Percentiles rank a stretch among this genome's conserved stretches.
phyloP scores from a whole-genome alignment of 1,140 invertebrate species.

The Sminthurinus signatus region DNA sequence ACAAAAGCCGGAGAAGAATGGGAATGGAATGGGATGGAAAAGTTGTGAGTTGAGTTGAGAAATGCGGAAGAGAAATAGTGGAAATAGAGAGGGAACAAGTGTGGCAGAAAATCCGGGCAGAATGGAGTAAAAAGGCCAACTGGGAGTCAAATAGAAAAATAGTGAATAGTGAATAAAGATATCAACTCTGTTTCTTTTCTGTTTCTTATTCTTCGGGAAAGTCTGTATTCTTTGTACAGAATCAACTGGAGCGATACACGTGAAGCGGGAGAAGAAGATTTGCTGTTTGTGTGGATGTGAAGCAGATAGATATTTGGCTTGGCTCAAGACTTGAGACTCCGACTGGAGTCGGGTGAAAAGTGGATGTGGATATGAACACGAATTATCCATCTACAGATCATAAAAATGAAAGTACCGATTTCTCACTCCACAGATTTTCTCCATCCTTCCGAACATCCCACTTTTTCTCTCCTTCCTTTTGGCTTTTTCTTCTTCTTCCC shows the following conservation, averaged over 20 bases:
- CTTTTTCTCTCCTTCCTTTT: no score
- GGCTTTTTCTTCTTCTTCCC: no score
- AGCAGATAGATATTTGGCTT: not conserved
- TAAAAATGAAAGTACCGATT: slow-evolving; percentile 16
- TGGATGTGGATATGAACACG: slow-evolving; percentile 5
- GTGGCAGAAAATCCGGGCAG: not conserved
- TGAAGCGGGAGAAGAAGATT: no score
- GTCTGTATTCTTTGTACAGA: no score
- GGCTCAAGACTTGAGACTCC: no score
- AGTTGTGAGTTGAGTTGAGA: not conserved
- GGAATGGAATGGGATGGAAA: not conserved
- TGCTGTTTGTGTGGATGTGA: not conserved
- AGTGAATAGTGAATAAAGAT: no score
- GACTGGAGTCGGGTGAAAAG: no score
- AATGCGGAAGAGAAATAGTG: not conserved
- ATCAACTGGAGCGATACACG: no score
- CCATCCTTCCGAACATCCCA: not conserved
- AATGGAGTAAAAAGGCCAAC: slow-evolving; percentile 10
- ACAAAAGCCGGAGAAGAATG: not conserved
- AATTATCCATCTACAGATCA: slow-evolving; percentile 24
- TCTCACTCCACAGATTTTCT: not conserved
- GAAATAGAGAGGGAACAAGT: not conserved
- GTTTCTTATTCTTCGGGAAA: not conserved
- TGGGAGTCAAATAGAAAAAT: slow-evolving; percentile 12
- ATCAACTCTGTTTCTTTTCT: not conserved